phyloP scores from a whole-genome alignment of 2,797 vertebrate species.

The Xenops minutus region DNA sequence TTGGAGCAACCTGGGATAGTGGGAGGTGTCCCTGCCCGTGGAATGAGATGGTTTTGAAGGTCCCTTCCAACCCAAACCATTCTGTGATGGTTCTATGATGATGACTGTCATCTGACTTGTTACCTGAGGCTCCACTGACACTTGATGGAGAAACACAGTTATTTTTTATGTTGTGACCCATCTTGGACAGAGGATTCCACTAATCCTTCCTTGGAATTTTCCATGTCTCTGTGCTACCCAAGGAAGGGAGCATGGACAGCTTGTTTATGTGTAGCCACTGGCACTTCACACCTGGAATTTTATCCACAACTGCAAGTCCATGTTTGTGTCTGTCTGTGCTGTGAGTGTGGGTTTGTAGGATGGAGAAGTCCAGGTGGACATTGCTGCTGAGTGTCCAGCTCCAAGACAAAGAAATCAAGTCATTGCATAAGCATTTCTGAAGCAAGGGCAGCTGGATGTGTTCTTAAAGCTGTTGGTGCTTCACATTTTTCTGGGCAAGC shows the following conservation, averaged over 20 bases:
- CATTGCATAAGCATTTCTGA: not conserved
- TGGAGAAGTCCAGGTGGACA: not conserved
- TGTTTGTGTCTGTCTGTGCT: not conserved
- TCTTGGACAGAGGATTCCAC: not conserved
- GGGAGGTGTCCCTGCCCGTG: not conserved
- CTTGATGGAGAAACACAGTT: accelerated
- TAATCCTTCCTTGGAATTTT: not conserved
- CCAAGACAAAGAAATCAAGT: not conserved
- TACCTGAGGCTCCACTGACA: not conserved
- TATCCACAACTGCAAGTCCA: not conserved
- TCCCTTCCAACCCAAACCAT: not conserved
- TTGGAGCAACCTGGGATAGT: accelerated
- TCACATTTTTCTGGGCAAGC: not conserved
- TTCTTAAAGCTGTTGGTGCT: not conserved
- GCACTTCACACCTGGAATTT: not conserved
- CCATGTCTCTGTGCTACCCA: not conserved
- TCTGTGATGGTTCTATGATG: not conserved
- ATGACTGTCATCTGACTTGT: not conserved
- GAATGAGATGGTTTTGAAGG: accelerated
- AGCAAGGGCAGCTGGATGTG: not conserved
- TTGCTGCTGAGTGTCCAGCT: not conserved
- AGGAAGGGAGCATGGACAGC: not conserved
- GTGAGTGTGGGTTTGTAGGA: not conserved
- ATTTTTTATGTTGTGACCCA: not conserved
- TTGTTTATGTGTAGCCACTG: not conserved